A percentile compares a stretch with the other conserved stretches of the same genome.
Evolutionary conservation across 2,797 vertebrate species (phyloP).

Genomic region (Cossypha niveicapilla): DNA sequence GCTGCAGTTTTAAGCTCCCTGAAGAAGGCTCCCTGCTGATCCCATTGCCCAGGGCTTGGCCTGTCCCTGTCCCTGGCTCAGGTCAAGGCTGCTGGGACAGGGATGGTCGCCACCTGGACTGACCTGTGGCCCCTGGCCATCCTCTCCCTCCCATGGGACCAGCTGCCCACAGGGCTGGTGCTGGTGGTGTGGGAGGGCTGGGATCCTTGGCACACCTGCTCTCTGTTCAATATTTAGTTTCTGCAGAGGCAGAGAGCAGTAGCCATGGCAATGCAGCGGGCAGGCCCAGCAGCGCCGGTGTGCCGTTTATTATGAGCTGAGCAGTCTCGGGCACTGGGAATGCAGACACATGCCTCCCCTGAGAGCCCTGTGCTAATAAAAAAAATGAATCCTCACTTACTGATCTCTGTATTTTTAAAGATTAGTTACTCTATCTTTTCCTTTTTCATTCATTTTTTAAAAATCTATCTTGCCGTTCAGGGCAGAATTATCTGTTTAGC

Average conservation of each 20-base stretch:
- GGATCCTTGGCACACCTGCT: background rate
- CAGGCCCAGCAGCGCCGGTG: background rate
- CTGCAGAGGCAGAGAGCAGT: constrained; percentile 39
- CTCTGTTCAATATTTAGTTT: constrained; percentile 40
- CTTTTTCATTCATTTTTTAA: background rate
- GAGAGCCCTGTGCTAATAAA: background rate
- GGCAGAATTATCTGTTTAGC: constrained; percentile 28
- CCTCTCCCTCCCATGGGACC: background rate
- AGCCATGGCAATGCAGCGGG: constrained; percentile 58
- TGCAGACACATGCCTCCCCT: background rate
- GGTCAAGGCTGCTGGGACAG: rapidly evolving
- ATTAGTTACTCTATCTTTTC: background rate
- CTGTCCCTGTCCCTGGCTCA: background rate
- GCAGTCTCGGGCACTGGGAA: background rate
- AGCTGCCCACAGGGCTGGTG: background rate
- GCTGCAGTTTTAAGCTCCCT: background rate
- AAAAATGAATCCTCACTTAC: constrained; percentile 8
- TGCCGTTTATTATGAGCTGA: background rate
- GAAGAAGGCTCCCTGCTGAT: background rate
- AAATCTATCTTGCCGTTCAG: constrained; percentile 2
- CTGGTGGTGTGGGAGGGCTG: background rate
- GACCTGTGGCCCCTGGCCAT: rapidly evolving
- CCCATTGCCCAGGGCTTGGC: background rate
- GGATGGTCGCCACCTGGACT: rapidly evolving
- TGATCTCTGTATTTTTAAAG: constrained; percentile 6